These are phyloP conservation scores for Agrilus mali DNA, from an alignment of 2,888 invertebrate genomes.

Conservation along the genomic window DNA sequence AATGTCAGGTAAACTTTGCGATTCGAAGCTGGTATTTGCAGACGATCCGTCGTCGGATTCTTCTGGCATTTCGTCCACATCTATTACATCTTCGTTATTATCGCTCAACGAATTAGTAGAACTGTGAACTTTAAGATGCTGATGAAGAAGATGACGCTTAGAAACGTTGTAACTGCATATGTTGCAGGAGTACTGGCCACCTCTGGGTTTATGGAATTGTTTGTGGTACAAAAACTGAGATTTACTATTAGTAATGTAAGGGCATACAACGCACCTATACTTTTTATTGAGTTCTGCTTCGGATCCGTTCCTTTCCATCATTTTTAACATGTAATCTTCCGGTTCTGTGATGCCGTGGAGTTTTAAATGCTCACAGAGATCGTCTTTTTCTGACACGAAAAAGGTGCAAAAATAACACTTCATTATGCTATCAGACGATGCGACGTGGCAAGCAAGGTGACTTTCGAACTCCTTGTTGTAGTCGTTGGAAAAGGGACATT, in stretches of 20 bases:
- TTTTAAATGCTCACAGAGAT: conserved; percentile 52
- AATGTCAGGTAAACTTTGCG: conserved; percentile 44
- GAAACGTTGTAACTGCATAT: conserved; percentile 75
- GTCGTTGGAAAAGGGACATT: conserved; percentile 59
- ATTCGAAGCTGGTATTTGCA: conserved; percentile 25
- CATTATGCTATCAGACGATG: conserved; percentile 53
- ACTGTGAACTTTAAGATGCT: conserved; percentile 67
- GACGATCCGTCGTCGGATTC: conserved; percentile 25
- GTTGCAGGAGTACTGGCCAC: conserved; percentile 67
- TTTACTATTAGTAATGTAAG: conserved; percentile 75
- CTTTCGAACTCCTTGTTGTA: conserved; percentile 45
- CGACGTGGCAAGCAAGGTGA: conserved; percentile 59
- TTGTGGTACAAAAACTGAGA: conserved; percentile 79
- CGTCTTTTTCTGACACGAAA: conserved; percentile 58
- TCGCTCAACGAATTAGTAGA: conserved; percentile 39
- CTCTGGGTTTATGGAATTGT: conserved; percentile 66
- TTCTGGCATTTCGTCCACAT: conserved; percentile 25
- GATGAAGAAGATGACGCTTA: conserved; percentile 67
- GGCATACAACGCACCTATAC: conserved; percentile 68
- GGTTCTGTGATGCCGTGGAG: conserved; percentile 51
- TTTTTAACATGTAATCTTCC: conserved; percentile 41
- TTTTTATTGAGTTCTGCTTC: conserved; percentile 42
- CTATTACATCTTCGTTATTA: conserved; percentile 28
- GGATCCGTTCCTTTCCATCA: conserved; percentile 21
- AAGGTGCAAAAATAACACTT: conserved; percentile 74